Evolutionary conservation across 2,888 invertebrate species (phyloP).

Genomic region (Drosophila barbarae): DNA sequence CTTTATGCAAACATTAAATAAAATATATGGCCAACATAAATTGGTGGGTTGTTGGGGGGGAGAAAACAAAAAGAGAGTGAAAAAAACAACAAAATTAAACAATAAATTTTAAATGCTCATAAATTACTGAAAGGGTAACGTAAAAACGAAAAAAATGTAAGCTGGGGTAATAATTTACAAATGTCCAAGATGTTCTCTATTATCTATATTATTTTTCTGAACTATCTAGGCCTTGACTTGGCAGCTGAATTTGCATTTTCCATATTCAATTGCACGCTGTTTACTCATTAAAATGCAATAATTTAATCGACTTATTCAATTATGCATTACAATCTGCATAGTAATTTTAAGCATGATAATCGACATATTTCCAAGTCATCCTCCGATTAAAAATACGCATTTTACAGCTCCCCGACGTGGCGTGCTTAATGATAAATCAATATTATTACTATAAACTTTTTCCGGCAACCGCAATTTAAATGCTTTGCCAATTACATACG

Average conservation of each 20-base stretch:
- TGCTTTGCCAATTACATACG: constrained; percentile 18
- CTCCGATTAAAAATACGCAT: constrained; percentile 11
- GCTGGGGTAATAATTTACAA: constrained; percentile 41
- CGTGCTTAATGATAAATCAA: constrained; percentile 47
- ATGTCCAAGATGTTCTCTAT: constrained; percentile 20
- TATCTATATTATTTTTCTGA: constrained; percentile 2
- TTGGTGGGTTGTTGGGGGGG: not conserved
- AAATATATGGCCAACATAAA: constrained; percentile 39
- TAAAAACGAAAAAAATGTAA: constrained; percentile 30
- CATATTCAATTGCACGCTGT: constrained; percentile 19
- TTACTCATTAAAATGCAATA: constrained; percentile 40
- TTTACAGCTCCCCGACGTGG: constrained; percentile 25
- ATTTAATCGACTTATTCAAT: constrained; percentile 49
- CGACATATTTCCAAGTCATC: constrained; percentile 40
- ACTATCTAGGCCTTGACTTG: constrained; percentile 1
- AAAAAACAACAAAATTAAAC: constrained; percentile 59
- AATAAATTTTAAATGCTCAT: constrained; percentile 37
- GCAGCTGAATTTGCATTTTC: constrained; percentile 26
- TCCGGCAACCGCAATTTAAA: constrained; percentile 18
- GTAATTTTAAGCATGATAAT: constrained; percentile 20
- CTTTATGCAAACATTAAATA: constrained; percentile 71
- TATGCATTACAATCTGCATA: constrained; percentile 38
- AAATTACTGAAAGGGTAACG: constrained; percentile 30
- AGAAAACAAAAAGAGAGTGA: constrained; percentile 52
- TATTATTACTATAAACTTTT: constrained; percentile 17